Evolutionary conservation across 2,888 invertebrate genomes (phyloP), one percentile per base, ranked within the genome.

Genomic region (Cerceris rybyensis): DNA sequence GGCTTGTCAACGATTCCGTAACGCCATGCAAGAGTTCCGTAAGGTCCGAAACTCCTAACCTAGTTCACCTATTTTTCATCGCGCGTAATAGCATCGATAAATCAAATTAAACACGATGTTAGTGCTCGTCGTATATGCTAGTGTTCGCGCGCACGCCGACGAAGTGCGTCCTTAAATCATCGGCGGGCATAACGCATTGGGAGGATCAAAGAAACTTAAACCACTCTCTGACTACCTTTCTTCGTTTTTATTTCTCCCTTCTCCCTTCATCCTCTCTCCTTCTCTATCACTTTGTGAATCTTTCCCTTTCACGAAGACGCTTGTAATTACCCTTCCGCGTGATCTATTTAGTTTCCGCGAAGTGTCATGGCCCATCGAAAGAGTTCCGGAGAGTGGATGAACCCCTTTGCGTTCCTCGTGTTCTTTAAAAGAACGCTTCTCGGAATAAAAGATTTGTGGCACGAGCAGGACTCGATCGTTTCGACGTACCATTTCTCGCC

Each of bases 141-240:
- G 63, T 49, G 65, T 64, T 73, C 74, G 82, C 68, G 75, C 69
- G 63, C 63, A 71, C 70, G 74, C 65, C 75, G 73, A 72, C 76
- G 81, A 82, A 86, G 83, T 81, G 82, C 83, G 86, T 82, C 87
- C 87, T 88, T 91, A 90, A 91, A 91, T 91, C 91, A 91, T 90
- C 83, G 88, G 88, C 82, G 86, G 80, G 82, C 81, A 86, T 86
- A 88, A 88, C 87, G 88, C 88, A 89, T 89, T 89, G 87, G 89
- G 88, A 90, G 90, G 91, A 91, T 91, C 91, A 92, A 91, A 91
- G 91, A 87, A 86, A 83, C 82, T 86, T 78, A 67, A 78, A 81
- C 80, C 71, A 75, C 70, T 68, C 76, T 78, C 78, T 83, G 66
- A 80, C 71, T 70, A 78, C 73, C 74, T 74, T 43, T 67, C 58